These are phyloP conservation scores for Dorcus parallelipipedus DNA, from an alignment of 2,888 invertebrate genomes.

Conservation along the genomic window DNA sequence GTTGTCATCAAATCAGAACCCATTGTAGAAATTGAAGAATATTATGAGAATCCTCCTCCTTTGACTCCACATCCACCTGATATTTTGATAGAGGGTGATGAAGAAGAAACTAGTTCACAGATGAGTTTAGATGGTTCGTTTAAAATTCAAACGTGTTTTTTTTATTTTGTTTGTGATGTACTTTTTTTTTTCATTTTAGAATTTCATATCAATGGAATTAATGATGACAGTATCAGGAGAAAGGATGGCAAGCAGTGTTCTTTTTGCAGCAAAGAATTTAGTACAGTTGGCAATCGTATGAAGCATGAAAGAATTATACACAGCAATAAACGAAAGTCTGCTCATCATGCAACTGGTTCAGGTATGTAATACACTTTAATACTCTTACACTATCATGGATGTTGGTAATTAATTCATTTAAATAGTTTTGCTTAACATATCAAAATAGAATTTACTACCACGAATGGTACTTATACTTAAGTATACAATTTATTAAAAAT, in stretches of 20 bases:
- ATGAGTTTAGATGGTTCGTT: conserved; percentile 1
- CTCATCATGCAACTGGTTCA: background rate
- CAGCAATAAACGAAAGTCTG: conserved; percentile 4
- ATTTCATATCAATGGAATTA: background rate
- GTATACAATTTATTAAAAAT: too few species aligned
- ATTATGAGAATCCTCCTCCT: conserved; percentile 35
- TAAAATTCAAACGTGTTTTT: conserved; percentile 3
- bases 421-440: too few species aligned
- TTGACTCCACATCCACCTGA: conserved; percentile 28
- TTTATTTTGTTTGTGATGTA: conserved; percentile 14
- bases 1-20: conserved; percentile 26
- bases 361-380: too few species aligned
- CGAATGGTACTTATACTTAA: too few species aligned
- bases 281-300: conserved; percentile 35
- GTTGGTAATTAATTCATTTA: too few species aligned
- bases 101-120: conserved; percentile 6
- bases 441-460: too few species aligned
- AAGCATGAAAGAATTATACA: conserved; percentile 38
- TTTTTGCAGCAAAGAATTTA: conserved; percentile 39
- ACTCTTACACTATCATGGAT: too few species aligned
- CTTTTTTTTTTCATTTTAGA: background rate
- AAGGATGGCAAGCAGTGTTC: conserved; percentile 29
- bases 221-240: background rate
- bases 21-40: conserved; percentile 30
- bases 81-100: conserved; percentile 8